These are phyloP conservation scores for Thelaira solivaga DNA, from an alignment of 2,888 invertebrate species.

Conservation along the genomic window DNA sequence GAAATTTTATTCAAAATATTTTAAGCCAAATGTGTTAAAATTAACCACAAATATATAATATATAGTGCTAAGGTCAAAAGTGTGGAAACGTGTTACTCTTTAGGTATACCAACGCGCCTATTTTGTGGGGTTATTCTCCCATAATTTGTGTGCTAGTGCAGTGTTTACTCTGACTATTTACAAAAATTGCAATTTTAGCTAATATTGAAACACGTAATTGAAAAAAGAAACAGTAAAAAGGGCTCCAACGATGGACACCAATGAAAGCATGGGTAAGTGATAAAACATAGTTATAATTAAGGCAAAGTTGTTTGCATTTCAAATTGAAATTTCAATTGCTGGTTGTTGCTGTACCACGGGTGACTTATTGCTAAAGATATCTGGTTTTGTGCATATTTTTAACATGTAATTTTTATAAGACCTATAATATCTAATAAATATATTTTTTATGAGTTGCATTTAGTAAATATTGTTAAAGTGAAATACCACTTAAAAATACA, in stretches of 20 bases:
- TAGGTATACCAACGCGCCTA: slow-evolving; percentile 44
- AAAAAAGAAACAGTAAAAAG: not conserved
- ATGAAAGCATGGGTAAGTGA: slow-evolving; percentile 62
- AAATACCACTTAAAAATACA: not conserved
- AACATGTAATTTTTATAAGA: not conserved
- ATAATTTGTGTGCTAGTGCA: slow-evolving; percentile 30
- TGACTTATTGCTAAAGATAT: not conserved
- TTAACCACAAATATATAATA: not conserved
- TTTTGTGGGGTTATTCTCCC: slow-evolving; percentile 49
- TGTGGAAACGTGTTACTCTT: slow-evolving; percentile 20
- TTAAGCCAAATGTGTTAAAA: slow-evolving; percentile 51
- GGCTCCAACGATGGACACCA: slow-evolving; percentile 56
- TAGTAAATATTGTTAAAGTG: not conserved
- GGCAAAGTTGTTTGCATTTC: slow-evolving; percentile 53
- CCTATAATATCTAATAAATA: not conserved
- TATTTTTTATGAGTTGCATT: not conserved
- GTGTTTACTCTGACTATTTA: slow-evolving; percentile 55
- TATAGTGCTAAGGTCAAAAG: slow-evolving; percentile 48
- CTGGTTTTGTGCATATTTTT: not conserved
- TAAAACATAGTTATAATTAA: not conserved
- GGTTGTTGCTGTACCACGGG: slow-evolving; percentile 46
- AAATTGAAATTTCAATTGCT: slow-evolving; percentile 65
- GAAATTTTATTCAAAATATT: slow-evolving; percentile 64
- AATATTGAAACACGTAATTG: slow-evolving; percentile 9
- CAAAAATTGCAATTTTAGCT: not conserved